Percentiles rank a stretch among this genome's conserved stretches.
phyloP scores from a whole-genome alignment of 2,888 invertebrate species.

The Homarus gammarus region DNA sequence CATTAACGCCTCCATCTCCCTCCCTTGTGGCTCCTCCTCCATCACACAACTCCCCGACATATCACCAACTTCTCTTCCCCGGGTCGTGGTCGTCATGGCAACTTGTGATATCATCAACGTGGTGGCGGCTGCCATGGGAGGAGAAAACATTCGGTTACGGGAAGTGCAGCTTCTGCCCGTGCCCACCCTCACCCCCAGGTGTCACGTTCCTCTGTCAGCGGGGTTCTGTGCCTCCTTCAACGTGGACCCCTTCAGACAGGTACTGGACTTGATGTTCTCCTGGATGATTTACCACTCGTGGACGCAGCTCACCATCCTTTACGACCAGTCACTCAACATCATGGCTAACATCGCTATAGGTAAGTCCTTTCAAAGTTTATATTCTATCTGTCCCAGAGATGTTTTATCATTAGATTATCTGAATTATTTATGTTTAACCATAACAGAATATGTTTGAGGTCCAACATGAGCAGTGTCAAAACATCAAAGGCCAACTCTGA shows the following conservation, averaged over 20 bases:
- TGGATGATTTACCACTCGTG: conserved; percentile 16
- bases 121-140: background rate
- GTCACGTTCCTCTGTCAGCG: too few species aligned
- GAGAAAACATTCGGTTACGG: background rate
- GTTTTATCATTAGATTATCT: too few species aligned
- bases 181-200: background rate
- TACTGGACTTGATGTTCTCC: background rate
- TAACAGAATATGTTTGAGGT: background rate
- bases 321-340: conserved; percentile 2
- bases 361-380: background rate
- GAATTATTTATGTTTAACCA: too few species aligned
- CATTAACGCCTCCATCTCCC: background rate
- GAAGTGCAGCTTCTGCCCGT: background rate
- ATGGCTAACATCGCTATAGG: background rate
- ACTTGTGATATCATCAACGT: background rate
- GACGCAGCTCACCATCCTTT: background rate
- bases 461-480: background rate
- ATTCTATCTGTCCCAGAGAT: background rate
- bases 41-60: background rate
- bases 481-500: too few species aligned
- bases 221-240: background rate
- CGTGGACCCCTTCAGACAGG: background rate
- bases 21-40: conserved; percentile 4
- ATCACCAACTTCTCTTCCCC: background rate
- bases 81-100: background rate